A percentile compares a stretch with the other conserved stretches of the same genome.
phyloP scores from a whole-genome alignment of 1,140 invertebrate genomes.

The Drosophila suzukii region DNA sequence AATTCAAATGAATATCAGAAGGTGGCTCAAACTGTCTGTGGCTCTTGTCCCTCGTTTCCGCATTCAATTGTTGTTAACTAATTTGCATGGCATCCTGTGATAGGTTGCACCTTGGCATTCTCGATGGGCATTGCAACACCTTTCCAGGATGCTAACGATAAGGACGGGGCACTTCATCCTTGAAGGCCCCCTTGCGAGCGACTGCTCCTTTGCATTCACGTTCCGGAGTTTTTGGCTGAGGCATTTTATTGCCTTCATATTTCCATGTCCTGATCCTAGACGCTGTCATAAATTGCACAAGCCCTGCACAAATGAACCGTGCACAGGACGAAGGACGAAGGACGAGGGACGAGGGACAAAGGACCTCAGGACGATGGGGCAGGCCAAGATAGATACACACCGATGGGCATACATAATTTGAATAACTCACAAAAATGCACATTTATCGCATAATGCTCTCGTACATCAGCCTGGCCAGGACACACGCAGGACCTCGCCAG shows the following conservation, averaged over 20 bases:
- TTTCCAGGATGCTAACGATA: conserved; percentile 12
- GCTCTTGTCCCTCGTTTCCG: not conserved
- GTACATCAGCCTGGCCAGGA: conserved; percentile 51
- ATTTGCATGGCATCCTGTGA: conserved; percentile 14
- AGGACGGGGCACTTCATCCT: conserved; percentile 5
- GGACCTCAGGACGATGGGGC: not conserved
- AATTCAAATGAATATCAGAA: conserved; percentile 30
- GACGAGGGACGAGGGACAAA: not conserved
- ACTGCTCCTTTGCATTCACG: not conserved
- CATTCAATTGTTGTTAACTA: conserved; percentile 18
- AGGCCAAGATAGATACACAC: conserved; percentile 25
- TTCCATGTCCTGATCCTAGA: conserved; percentile 53
- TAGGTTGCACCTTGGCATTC: conserved; percentile 22
- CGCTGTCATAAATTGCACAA: conserved; percentile 56
- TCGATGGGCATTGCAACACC: conserved; percentile 39
- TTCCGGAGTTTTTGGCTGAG: conserved; percentile 22
- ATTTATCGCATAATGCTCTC: conserved; percentile 69
- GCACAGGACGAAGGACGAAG: conserved; percentile 8
- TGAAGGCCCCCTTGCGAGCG: no score
- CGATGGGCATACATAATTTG: conserved; percentile 58
- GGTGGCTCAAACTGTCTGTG: no score
- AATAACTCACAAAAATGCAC: conserved; percentile 66
- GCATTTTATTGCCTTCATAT: conserved; percentile 59
- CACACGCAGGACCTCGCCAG: conserved; percentile 11
- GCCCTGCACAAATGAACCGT: conserved; percentile 50